Evolutionary conservation across 2,888 invertebrate species (phyloP).

Genomic region (Galerucella calmariensis): DNA sequence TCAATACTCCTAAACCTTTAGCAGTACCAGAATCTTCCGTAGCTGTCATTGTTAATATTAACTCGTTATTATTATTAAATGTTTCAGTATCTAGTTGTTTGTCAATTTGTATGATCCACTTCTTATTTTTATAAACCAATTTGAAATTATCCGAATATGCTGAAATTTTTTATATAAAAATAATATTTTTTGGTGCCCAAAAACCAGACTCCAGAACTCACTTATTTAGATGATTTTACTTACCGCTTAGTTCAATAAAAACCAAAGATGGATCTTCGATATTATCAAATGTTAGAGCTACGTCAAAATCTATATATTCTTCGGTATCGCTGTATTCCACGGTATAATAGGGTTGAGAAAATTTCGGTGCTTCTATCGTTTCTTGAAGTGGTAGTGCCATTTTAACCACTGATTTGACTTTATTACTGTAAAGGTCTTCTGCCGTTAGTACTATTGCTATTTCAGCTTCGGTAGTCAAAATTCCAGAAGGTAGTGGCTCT

Average conservation of each 20-base stretch:
- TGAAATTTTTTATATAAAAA: conserved; percentile 25
- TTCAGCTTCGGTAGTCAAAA: conserved; percentile 13
- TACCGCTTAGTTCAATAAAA: conserved; percentile 24
- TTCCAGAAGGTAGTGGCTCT: neutral
- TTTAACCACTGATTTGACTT: conserved; percentile 32
- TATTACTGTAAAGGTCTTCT: conserved; percentile 20
- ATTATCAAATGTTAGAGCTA: conserved; percentile 18
- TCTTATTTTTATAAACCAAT: conserved; percentile 13
- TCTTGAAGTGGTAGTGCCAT: conserved; percentile 16
- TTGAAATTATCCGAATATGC: conserved; percentile 31
- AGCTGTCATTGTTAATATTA: conserved; percentile 24
- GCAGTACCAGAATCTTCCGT: conserved; percentile 6
- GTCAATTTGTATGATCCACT: conserved; percentile 18
- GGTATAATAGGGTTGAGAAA: conserved; percentile 33
- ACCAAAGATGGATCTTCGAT: conserved; percentile 13
- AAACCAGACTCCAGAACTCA: no score
- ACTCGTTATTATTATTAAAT: conserved; percentile 3
- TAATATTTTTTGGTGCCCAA: neutral
- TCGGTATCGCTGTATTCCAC: conserved; percentile 23
- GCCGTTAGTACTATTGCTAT: conserved; percentile 28
- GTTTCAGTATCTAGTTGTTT: neutral
- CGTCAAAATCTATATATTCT: conserved; percentile 22
- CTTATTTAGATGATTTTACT: conserved; percentile 17
- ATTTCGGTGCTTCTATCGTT: conserved; percentile 32
- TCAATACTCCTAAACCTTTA: conserved; percentile 35